Conservation (phyloP, 2,113 vertebrate genomes). For the Daboia siamensis region DNA sequence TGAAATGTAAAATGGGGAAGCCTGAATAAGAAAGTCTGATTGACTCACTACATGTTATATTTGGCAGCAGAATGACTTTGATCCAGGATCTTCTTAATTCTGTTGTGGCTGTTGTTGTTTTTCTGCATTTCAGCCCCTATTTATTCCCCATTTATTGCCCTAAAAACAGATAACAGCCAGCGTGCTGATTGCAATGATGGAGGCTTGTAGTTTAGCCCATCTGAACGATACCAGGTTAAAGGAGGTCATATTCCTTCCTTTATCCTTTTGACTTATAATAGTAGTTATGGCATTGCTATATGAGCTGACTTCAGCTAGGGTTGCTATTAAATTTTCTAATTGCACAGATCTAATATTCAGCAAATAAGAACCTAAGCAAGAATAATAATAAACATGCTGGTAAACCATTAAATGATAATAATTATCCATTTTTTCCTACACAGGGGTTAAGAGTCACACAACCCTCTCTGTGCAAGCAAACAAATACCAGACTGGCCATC, state of each 20-base stretch:
- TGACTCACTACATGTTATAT: background rate
- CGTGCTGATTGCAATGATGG: background rate
- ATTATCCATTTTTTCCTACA: background rate
- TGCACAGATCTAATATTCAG: background rate
- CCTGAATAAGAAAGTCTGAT: background rate
- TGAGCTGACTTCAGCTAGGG: background rate
- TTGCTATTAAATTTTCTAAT: background rate
- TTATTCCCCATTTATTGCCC: background rate
- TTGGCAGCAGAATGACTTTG: background rate
- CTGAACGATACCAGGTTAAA: background rate
- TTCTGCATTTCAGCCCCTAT: background rate
- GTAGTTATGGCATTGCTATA: background rate
- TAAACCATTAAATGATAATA: background rate
- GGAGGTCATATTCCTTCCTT: background rate
- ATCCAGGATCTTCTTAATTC: background rate
- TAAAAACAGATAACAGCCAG: background rate
- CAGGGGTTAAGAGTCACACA: background rate
- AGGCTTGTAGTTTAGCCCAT: background rate
- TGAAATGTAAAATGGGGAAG: background rate
- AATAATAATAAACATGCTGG: background rate
- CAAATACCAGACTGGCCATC: background rate
- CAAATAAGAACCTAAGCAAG: background rate
- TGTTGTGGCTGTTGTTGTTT: background rate
- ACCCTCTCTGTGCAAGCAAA: background rate
- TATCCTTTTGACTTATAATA: background rate